Percentiles rank a stretch among this genome's conserved stretches.
phyloP scores from a whole-genome alignment of 2,888 invertebrate species.

The Phaedon cochleariae region DNA sequence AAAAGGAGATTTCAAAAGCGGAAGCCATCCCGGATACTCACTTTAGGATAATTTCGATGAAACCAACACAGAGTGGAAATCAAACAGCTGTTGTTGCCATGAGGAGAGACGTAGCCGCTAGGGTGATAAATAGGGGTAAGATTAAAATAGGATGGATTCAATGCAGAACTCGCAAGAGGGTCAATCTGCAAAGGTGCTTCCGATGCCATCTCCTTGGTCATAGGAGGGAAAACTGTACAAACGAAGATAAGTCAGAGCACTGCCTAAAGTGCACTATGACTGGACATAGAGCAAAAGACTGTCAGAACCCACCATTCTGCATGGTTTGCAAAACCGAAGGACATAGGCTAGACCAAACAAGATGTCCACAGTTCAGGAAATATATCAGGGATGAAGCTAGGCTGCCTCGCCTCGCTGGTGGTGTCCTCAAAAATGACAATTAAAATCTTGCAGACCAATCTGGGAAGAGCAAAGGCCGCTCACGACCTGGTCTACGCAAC shows the following conservation, averaged over 20 bases:
- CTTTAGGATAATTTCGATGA: constrained; percentile 11
- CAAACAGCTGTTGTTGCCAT: constrained; percentile 9
- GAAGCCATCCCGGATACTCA: not conserved
- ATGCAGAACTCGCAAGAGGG: constrained; percentile 9
- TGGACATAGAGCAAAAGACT: constrained; percentile 9
- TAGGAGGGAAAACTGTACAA: not conserved
- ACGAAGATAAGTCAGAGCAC: not conserved
- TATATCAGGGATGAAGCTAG: not conserved
- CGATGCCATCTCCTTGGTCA: constrained; percentile 18
- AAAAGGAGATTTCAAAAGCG: constrained; percentile 3
- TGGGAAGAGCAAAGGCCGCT: not conserved
- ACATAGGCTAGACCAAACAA: constrained; percentile 10
- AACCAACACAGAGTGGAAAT: too few relatives aligned
- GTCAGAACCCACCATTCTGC: not conserved
- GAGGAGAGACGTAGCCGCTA: constrained; percentile 8
- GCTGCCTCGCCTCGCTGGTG: not conserved
- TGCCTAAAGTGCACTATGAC: constrained; percentile 5
- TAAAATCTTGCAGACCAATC: not conserved
- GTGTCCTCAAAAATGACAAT: not conserved
- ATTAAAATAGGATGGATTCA: constrained; percentile 18
- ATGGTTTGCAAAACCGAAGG: not conserved
- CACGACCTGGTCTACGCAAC: not conserved
- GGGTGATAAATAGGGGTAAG: constrained; percentile 12
- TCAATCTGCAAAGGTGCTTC: constrained; percentile 11
- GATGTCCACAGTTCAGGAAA: constrained; percentile 11